Conservation (phyloP, 2,888 invertebrate species). For the Anaspis maculata region DNA sequence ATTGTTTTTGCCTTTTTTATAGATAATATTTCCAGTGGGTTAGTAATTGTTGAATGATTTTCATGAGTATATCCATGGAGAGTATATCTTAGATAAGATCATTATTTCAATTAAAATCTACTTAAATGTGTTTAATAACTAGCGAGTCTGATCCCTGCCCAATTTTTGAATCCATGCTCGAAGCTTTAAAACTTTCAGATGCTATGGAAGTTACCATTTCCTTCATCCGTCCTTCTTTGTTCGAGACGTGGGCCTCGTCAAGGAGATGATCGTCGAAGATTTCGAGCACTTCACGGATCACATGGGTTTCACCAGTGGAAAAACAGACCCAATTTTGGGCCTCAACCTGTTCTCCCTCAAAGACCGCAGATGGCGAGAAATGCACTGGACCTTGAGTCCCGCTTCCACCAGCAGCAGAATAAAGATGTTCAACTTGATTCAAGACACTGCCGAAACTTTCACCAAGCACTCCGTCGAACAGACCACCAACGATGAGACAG, state of each 20-base stretch:
- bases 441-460: constrained; percentile 21
- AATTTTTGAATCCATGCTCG: no score
- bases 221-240: constrained; percentile 24
- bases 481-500: constrained; percentile 12
- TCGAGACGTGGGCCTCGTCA: constrained; percentile 32
- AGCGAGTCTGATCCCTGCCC: no score
- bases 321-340: constrained; percentile 22
- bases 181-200: no score
- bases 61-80: no score
- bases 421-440: constrained; percentile 25
- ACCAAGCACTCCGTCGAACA: constrained; percentile 16
- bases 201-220: constrained; percentile 27
- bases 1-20: no score
- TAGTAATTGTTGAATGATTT: no score
- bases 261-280: constrained; percentile 35
- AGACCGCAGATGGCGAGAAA: constrained; percentile 30
- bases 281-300: constrained; percentile 39
- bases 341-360: constrained; percentile 25
- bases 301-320: constrained; percentile 22
- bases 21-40: no score
- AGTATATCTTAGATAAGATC: no score
- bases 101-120: no score
- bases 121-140: no score
- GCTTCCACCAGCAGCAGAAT: constrained; percentile 50
- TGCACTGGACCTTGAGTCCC: constrained; percentile 46